These are phyloP conservation scores for Nothura maculosa DNA, from an alignment of 2,797 vertebrate genomes.

Conservation along the genomic window DNA sequence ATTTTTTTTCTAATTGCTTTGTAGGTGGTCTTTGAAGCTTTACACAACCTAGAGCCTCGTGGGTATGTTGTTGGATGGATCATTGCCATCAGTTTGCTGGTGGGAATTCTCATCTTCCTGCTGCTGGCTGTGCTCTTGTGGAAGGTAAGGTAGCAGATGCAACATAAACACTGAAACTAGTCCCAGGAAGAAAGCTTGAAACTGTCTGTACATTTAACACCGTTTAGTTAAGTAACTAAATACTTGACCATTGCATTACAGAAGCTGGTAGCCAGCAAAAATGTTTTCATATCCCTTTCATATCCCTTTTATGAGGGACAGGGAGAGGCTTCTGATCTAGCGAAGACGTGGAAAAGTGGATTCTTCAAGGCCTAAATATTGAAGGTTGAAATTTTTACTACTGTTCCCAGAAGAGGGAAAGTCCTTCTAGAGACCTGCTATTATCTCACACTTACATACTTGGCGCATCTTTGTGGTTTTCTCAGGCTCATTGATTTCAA, in stretches of 20 bases:
- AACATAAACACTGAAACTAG: not conserved
- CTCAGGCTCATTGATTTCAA: not conserved
- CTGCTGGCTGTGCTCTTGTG: constrained; percentile 96
- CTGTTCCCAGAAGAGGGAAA: not conserved
- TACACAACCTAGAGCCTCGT: constrained; percentile 96
- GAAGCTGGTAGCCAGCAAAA: not conserved
- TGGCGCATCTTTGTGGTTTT: not conserved
- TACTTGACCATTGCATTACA: not conserved
- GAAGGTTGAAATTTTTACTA: not conserved
- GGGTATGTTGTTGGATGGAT: constrained; percentile 99
- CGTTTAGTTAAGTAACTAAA: constrained; percentile 9
- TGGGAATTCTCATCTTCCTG: constrained; percentile 98
- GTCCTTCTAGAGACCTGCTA: not conserved
- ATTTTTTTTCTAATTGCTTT: constrained; percentile 72
- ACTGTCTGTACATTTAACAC: constrained; percentile 1
- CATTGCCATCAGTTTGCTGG: constrained; percentile 98
- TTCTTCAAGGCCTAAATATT: not conserved
- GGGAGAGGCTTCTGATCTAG: not conserved
- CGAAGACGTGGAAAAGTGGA: not conserved
- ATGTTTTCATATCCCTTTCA: not conserved
- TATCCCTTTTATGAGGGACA: not conserved
- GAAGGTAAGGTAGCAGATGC: constrained; percentile 90
- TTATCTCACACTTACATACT: not conserved
- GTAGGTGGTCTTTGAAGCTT: constrained; percentile 98
- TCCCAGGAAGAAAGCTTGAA: not conserved